Percentiles rank a stretch among this genome's conserved stretches.
Evolutionary conservation across 2,113 vertebrate genomes (phyloP).

Genomic region (Canis aureus): DNA sequence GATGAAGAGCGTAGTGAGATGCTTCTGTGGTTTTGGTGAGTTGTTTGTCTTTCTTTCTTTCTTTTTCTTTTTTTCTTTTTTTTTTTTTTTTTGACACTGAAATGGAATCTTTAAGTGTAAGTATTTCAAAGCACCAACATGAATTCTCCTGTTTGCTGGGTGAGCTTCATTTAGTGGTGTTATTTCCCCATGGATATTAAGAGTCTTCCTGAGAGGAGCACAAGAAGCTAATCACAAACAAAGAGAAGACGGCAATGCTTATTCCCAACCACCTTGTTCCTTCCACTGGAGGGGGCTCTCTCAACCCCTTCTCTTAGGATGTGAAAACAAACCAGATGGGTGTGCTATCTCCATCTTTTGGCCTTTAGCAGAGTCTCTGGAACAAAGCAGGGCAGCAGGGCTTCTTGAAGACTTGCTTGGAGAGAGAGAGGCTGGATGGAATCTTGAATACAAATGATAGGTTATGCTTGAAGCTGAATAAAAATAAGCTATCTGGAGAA

Average conservation of each 20-base stretch:
- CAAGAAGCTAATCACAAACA: slow-evolving; percentile 71
- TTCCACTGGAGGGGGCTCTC: slow-evolving; percentile 81
- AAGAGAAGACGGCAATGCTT: slow-evolving; percentile 62
- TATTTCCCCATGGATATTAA: slow-evolving; percentile 75
- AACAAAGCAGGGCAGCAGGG: slow-evolving; percentile 77
- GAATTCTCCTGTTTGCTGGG: slow-evolving; percentile 63
- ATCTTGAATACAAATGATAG: slow-evolving; percentile 83
- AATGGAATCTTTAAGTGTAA: slow-evolving; percentile 64
- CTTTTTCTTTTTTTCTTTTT: neutral
- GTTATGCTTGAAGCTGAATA: slow-evolving; percentile 80
- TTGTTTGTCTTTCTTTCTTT: too few species aligned
- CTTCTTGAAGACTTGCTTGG: slow-evolving; percentile 80
- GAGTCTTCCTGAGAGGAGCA: slow-evolving; percentile 66
- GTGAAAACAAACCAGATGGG: slow-evolving; percentile 77
- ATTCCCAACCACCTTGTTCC: slow-evolving; percentile 65
- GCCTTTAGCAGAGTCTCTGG: slow-evolving; percentile 66
- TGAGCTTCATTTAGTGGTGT: slow-evolving; percentile 66
- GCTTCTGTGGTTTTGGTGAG: neutral
- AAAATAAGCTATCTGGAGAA: slow-evolving; percentile 84
- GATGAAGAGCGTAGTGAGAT: slow-evolving; percentile 42
- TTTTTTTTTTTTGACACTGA: slow-evolving; percentile 46
- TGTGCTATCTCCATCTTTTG: slow-evolving; percentile 75
- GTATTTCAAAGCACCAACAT: slow-evolving; percentile 63
- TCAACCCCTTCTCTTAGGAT: slow-evolving; percentile 72
- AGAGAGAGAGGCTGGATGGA: slow-evolving; percentile 68